phyloP scores from a whole-genome alignment of 1,140 invertebrate genomes.

The Medauroidea extradentata region DNA sequence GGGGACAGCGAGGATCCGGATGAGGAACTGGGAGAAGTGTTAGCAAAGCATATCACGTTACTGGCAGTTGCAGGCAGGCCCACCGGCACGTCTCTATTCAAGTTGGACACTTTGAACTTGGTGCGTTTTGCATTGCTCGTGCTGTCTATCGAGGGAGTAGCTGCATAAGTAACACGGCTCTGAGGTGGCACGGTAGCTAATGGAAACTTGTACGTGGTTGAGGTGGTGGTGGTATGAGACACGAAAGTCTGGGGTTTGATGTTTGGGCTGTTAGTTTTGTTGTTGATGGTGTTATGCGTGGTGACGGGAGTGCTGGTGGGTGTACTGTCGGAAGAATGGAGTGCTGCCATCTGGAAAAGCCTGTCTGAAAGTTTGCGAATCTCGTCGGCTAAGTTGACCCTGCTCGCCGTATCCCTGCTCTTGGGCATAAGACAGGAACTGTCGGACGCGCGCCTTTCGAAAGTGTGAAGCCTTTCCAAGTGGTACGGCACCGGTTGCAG shows the following conservation, averaged over 20 bases:
- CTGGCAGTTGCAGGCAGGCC: background rate
- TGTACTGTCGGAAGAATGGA: background rate
- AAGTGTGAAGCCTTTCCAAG: conserved; percentile 44
- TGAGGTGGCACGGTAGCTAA: background rate
- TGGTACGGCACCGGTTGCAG: conserved; percentile 4
- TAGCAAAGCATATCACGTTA: conserved; percentile 1
- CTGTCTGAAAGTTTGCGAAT: conserved; percentile 74
- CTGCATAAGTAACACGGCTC: too few relatives aligned
- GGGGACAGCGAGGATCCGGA: conserved; percentile 8
- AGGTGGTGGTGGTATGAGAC: background rate
- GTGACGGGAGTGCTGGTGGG: background rate
- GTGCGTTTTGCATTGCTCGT: conserved; percentile 20
- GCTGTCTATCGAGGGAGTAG: too few relatives aligned
- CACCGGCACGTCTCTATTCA: conserved; percentile 27
- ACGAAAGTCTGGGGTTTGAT: background rate
- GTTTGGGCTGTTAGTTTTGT: conserved; percentile 46
- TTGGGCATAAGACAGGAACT: conserved; percentile 55
- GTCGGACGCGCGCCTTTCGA: conserved; percentile 70
- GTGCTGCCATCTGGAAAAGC: conserved; percentile 61
- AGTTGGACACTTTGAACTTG: conserved; percentile 27
- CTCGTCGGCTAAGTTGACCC: conserved; percentile 59
- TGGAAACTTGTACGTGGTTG: conserved; percentile 6
- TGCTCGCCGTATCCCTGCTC: conserved; percentile 37
- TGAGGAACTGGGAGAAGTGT: background rate
- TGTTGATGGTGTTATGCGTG: too few relatives aligned